phyloP scores from a whole-genome alignment of 2,888 invertebrate genomes.

The Mechanitis messenoides region DNA sequence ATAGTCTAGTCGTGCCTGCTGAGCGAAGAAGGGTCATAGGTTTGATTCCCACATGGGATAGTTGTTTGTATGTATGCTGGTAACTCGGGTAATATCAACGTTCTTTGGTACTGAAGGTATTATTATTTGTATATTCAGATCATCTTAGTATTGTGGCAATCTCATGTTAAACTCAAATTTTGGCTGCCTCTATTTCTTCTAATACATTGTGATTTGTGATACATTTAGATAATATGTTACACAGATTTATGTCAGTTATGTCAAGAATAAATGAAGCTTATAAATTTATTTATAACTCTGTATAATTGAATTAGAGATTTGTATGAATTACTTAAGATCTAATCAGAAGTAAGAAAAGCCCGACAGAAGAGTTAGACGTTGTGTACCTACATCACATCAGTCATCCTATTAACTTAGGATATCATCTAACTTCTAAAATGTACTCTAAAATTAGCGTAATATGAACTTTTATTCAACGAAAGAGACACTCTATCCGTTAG shows the following conservation, averaged over 20 bases:
- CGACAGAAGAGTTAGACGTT: conserved; percentile 54
- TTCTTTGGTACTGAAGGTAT: too few species aligned
- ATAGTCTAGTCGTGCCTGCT: too few species aligned
- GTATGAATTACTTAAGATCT: conserved; percentile 11
- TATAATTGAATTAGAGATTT: conserved; percentile 8
- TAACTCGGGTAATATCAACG: too few species aligned
- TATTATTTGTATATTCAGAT: too few species aligned
- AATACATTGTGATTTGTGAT: too few species aligned
- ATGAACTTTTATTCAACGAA: conserved; percentile 18
- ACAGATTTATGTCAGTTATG: neutral
- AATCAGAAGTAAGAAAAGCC: conserved; percentile 33
- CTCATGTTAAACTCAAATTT: too few species aligned
- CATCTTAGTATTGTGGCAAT: too few species aligned
- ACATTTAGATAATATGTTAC: too few species aligned
- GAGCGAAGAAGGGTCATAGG: too few species aligned
- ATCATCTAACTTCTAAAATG: conserved; percentile 34
- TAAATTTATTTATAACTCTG: neutral
- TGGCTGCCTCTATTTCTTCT: too few species aligned
- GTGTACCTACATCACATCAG: conserved; percentile 60
- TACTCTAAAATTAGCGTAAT: conserved; percentile 24
- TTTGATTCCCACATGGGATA: too few species aligned
- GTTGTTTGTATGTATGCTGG: too few species aligned
- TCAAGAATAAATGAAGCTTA: conserved; percentile 2
- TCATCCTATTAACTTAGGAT: conserved; percentile 58
- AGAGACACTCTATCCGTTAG: neutral